phyloP scores from a whole-genome alignment of 1,140 invertebrate species.

The Delia radicum region DNA sequence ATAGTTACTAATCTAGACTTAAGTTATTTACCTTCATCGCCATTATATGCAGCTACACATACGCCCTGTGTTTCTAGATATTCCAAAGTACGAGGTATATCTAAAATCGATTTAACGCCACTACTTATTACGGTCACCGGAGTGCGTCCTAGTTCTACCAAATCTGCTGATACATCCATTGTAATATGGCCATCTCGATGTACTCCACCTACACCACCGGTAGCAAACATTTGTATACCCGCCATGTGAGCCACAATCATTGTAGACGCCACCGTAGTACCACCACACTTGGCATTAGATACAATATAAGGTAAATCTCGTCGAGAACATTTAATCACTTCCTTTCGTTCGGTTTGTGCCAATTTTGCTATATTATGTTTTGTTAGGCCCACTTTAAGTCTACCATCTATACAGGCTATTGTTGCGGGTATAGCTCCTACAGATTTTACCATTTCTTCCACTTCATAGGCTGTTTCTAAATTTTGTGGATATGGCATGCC shows the following conservation, averaged over 20 bases:
- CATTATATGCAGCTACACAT: conserved; percentile 73
- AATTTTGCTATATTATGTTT: conserved; percentile 66
- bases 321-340: conserved; percentile 75
- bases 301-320: conserved; percentile 82
- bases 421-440: conserved; percentile 92
- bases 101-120: conserved; percentile 96
- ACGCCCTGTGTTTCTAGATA: conserved; percentile 96
- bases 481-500: conserved; percentile 96
- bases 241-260: conserved; percentile 79
- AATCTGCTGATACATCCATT: conserved; percentile 93
- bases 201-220: conserved; percentile 89
- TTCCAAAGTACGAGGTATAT: conserved; percentile 92
- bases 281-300: conserved; percentile 75
- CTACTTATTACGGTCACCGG: conserved; percentile 89
- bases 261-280: conserved; percentile 95
- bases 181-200: conserved; percentile 82
- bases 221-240: conserved; percentile 92
- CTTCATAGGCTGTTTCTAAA: conserved; percentile 77
- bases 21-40: conserved; percentile 40
- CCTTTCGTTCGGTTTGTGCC: conserved; percentile 54
- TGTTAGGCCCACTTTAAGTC: conserved; percentile 78
- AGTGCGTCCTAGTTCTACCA: conserved; percentile 85
- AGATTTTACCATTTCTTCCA: conserved; percentile 75
- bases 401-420: conserved; percentile 84
- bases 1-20: too few species aligned